phyloP scores from a whole-genome alignment of 2,888 invertebrate genomes.

The Sisyra terminalis region DNA sequence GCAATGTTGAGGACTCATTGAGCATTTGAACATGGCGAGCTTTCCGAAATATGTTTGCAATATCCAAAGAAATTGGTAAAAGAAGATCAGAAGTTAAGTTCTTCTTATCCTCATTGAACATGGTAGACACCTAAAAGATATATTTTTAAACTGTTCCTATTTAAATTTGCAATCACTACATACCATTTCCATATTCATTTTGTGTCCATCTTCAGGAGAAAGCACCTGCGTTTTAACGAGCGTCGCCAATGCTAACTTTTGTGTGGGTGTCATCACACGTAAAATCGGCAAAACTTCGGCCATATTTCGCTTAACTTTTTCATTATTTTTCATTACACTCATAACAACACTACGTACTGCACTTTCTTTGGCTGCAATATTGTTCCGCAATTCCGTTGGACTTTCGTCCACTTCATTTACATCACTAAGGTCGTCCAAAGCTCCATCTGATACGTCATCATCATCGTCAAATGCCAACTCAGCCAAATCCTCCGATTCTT shows the following conservation, averaged over 20 bases:
- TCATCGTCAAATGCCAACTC: no score
- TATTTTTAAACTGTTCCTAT: not conserved
- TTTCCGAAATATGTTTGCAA: constrained; percentile 41
- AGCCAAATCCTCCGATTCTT: no score
- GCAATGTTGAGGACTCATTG: not conserved
- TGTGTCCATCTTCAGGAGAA: constrained; percentile 32
- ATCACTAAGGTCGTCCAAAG: no score
- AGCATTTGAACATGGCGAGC: constrained; percentile 16
- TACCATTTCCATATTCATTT: constrained; percentile 34
- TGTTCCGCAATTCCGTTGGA: no score
- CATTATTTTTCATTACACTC: constrained; percentile 35
- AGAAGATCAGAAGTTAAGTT: constrained; percentile 37
- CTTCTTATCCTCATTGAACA: constrained; percentile 33
- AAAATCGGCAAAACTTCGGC: constrained; percentile 46
- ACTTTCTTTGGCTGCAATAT: constrained; percentile 23
- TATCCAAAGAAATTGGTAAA: constrained; percentile 45
- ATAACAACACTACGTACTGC: constrained; percentile 35
- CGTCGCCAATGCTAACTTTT: constrained; percentile 42
- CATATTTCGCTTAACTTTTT: constrained; percentile 39
- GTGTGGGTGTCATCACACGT: constrained; percentile 41
- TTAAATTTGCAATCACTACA: not conserved
- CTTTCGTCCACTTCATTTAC: no score
- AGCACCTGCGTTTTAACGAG: constrained; percentile 43
- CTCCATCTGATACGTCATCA: no score
- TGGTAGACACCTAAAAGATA: constrained; percentile 35